phyloP scores from a whole-genome alignment of 1,140 invertebrate genomes.

The Drosophila nikananu region DNA sequence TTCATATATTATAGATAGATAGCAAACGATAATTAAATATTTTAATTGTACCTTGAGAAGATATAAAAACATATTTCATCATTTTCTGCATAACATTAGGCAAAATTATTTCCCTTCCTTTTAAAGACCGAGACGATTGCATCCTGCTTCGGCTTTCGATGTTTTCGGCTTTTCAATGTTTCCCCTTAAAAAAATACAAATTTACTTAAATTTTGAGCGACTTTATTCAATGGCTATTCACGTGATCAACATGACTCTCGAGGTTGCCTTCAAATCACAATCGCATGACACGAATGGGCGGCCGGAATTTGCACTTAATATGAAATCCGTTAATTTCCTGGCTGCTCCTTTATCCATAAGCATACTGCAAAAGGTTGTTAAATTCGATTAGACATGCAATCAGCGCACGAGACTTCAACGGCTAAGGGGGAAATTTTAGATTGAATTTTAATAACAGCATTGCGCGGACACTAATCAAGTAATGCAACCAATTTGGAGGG shows the following conservation, averaged over 20 bases:
- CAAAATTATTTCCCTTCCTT: no score
- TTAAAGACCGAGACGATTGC: no score
- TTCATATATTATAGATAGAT: no score
- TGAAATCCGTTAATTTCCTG: conserved; percentile 64
- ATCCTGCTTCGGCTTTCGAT: no score
- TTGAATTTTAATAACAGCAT: conserved; percentile 80
- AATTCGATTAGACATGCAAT: conserved; percentile 80
- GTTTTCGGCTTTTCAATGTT: background rate
- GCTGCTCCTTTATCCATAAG: conserved; percentile 47
- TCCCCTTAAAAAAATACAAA: background rate
- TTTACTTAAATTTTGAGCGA: background rate
- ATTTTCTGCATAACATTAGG: no score
- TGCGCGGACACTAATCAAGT: conserved; percentile 72
- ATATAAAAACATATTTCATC: no score
- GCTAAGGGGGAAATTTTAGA: conserved; percentile 57
- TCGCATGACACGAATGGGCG: conserved; percentile 58
- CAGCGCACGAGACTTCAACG: conserved; percentile 30
- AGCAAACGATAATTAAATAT: no score
- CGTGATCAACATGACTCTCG: conserved; percentile 3
- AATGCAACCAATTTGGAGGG: conserved; percentile 76
- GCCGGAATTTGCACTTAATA: conserved; percentile 76
- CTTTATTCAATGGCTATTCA: background rate
- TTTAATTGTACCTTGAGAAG: no score
- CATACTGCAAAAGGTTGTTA: conserved; percentile 65
- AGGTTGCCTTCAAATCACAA: conserved; percentile 70